phyloP scores from a whole-genome alignment of 2,113 vertebrate species.

The Lycaon pictus region DNA sequence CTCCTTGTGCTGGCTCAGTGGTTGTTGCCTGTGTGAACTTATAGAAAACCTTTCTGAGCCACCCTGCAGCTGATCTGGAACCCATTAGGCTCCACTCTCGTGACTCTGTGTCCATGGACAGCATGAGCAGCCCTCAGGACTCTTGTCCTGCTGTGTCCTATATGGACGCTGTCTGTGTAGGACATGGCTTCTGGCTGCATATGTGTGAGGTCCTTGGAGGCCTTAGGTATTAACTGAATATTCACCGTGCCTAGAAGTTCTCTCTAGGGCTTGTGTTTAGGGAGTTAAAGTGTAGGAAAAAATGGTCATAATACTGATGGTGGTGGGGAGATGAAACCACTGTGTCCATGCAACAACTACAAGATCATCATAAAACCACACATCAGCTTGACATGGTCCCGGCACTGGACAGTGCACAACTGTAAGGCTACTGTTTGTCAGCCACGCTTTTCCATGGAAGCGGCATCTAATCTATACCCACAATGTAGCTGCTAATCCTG shows the following conservation, averaged over 20 bases:
- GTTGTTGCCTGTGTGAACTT: accelerated
- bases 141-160: accelerated
- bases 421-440: accelerated
- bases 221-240: neutral
- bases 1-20: neutral
- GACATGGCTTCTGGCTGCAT: accelerated
- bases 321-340: neutral
- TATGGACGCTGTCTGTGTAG: accelerated
- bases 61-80: neutral
- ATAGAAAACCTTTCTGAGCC: neutral
- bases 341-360: accelerated
- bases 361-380: accelerated
- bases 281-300: neutral
- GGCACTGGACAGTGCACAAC: neutral
- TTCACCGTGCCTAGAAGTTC: neutral
- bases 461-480: accelerated
- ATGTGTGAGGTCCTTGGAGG: neutral
- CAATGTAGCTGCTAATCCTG: too few species aligned
- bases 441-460: neutral
- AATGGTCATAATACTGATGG: too few species aligned
- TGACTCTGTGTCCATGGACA: neutral
- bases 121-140: too few species aligned
- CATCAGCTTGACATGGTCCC: accelerated
- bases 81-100: accelerated
- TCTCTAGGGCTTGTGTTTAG: neutral